These are phyloP conservation scores for Anomalospiza imberbis DNA, from an alignment of 2,797 vertebrate species.

Conservation along the genomic window DNA sequence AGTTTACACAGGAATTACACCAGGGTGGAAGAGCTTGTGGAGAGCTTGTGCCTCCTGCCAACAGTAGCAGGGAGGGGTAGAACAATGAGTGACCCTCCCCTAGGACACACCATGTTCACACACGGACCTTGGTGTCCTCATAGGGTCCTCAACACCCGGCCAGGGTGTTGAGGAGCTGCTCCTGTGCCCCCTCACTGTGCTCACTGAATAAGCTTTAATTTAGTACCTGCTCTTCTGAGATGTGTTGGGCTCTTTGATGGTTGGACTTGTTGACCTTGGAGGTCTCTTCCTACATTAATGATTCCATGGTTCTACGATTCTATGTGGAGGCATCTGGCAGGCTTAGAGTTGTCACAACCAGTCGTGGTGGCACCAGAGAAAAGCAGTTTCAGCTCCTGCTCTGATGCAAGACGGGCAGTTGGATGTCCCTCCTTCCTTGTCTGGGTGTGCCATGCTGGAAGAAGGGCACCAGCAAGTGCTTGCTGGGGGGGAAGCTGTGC, in stretches of 20 bases:
- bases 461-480: not conserved
- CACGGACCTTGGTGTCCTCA: not conserved
- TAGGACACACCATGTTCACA: not conserved
- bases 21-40: not conserved
- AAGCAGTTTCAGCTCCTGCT: not conserved
- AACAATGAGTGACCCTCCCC: not conserved
- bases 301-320: not conserved
- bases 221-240: not conserved
- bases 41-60: not conserved
- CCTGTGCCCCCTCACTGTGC: not conserved
- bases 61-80: not conserved
- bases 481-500: not conserved
- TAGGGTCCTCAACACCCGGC: not conserved
- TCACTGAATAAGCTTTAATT: not conserved
- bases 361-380: not conserved
- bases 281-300: not conserved
- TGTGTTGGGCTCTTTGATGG: too few relatives aligned
- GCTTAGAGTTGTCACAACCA: not conserved
- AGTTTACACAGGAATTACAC: not conserved
- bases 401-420: rapidly evolving
- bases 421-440: not conserved
- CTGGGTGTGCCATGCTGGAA: not conserved
- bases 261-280: not conserved
- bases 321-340: not conserved
- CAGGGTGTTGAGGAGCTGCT: not conserved